Evolutionary conservation across 2,797 vertebrate species (phyloP).

Genomic region (Myiotriccus ornatus): DNA sequence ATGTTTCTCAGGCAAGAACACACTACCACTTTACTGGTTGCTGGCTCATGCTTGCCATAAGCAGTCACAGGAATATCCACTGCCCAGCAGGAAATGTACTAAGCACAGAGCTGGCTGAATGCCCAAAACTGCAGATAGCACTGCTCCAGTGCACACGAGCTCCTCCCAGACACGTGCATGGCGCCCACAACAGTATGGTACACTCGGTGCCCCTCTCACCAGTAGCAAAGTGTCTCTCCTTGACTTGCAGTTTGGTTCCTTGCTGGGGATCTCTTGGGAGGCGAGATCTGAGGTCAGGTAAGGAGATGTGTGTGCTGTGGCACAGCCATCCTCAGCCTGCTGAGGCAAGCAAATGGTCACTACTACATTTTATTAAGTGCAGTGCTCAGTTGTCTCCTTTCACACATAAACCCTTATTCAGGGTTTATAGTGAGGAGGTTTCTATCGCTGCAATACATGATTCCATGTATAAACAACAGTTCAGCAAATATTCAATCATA

Average conservation of each 20-base stretch:
- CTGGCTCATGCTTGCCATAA: not conserved
- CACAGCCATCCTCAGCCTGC: not conserved
- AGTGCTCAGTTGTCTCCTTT: not conserved
- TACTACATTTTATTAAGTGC: not conserved
- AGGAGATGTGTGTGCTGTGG: not conserved
- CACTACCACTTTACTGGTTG: not conserved
- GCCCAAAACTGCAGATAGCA: not conserved
- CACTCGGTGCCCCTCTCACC: fast-evolving
- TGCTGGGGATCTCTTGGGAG: not conserved
- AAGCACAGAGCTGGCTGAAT: not conserved
- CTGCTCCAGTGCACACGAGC: not conserved
- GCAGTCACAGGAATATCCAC: fast-evolving
- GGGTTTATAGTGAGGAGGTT: not conserved
- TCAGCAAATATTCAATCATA: not conserved
- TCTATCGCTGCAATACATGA: not conserved
- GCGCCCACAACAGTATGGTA: fast-evolving
- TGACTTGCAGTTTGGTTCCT: not conserved
- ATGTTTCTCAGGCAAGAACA: not conserved
- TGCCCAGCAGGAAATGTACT: not conserved
- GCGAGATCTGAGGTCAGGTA: not conserved
- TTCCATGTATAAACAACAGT: not conserved
- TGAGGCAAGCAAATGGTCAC: not conserved
- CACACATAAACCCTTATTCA: not conserved
- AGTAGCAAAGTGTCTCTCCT: not conserved
- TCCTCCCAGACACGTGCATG: fast-evolving